Evolutionary conservation across 53 echinoderm and acorn worm genomes (phyloP).

Genomic region (Paracentrotus lividus): DNA sequence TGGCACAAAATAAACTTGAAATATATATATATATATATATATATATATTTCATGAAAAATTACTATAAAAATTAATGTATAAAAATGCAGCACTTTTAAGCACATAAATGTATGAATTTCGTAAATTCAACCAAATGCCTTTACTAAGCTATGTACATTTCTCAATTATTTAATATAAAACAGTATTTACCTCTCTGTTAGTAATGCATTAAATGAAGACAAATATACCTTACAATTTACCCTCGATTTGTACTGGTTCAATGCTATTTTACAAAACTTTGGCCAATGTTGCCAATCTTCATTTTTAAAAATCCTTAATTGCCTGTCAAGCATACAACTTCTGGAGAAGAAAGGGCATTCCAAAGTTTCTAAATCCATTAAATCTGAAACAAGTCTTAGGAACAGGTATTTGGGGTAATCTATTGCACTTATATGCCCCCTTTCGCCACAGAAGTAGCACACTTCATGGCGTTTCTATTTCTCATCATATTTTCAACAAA

Average conservation of each 20-base stretch:
- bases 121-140: not conserved
- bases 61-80: not conserved
- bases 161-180: not conserved
- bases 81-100: slow-evolving; percentile 30
- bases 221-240: not conserved
- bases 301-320: not conserved
- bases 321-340: not conserved
- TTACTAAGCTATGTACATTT: not conserved
- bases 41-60: not conserved
- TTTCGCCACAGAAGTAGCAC: slow-evolving; percentile 4
- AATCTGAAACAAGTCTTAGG: not conserved
- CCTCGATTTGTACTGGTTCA: not conserved
- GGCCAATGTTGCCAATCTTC: not conserved
- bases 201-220: slow-evolving; percentile 15
- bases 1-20: too few species aligned
- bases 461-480: not conserved
- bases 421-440: slow-evolving; percentile 48
- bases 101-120: not conserved
- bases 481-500: not conserved
- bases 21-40: too few species aligned
- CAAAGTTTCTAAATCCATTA: not conserved
- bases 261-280: not conserved
- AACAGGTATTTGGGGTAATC: not conserved
- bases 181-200: not conserved
- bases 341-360: not conserved